Percentiles rank a stretch among this genome's conserved stretches.
Evolutionary conservation across 2,888 invertebrate species (phyloP).

Genomic region (Phengaris alcon): DNA sequence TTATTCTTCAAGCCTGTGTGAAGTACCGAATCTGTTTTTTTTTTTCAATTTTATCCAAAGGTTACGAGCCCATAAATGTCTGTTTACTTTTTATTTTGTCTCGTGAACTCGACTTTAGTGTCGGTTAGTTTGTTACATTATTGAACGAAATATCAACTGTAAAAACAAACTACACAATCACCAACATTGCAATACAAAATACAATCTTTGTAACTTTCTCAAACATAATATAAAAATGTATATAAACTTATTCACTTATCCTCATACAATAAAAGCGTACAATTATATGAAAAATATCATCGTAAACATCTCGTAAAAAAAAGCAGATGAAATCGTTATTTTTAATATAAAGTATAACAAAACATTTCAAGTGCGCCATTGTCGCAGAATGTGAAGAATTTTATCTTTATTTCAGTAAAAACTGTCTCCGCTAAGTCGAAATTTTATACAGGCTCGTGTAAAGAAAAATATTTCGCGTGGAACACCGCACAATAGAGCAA

Average conservation of each 20-base stretch:
- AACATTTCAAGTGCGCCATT: conserved; percentile 33
- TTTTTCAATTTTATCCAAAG: no score
- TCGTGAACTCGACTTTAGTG: no score
- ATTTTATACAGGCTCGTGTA: conserved; percentile 39
- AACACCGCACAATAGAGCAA: conserved; percentile 45
- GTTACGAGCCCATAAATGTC: no score
- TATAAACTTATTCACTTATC: background rate
- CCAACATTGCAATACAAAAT: no score
- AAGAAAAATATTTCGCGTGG: conserved; percentile 41
- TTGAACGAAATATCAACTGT: no score
- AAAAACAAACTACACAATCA: no score
- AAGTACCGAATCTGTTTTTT: no score
- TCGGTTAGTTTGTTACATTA: no score
- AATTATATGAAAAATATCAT: conserved; percentile 18
- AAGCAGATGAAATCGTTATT: conserved; percentile 20
- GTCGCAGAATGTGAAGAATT: conserved; percentile 34
- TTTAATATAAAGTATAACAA: conserved; percentile 29
- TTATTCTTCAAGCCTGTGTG: no score
- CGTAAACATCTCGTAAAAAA: background rate
- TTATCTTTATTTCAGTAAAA: conserved; percentile 37
- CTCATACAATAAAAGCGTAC: background rate
- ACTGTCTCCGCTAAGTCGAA: conserved; percentile 36
- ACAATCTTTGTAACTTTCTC: no score
- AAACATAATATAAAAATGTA: background rate
- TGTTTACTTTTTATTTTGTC: no score